Evolutionary conservation across 2,797 vertebrate species (phyloP), one percentile per base, ranked within the genome.

Genomic region (Neosilurus hyrtlii): DNA sequence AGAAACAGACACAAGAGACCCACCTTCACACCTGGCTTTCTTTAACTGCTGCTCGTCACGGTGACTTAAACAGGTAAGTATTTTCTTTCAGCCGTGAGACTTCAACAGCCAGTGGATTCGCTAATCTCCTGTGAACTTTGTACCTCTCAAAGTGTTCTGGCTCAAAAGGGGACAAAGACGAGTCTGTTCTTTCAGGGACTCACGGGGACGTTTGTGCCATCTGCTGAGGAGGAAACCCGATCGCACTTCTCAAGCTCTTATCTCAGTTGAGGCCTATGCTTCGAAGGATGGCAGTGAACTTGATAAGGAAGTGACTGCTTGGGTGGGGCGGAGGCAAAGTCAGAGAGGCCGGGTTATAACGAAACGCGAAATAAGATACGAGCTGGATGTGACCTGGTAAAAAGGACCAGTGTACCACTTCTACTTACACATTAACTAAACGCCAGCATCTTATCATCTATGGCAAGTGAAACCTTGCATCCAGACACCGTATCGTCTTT

Each of bases 81-180:
- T 87, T 74, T 52, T 67, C 67, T 88, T 88, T 88, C 86, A 76
- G 37, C 52, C 74, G 49, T 81, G 73, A 79, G 9, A 52, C 4
- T 61, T 62, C 30, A 77, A 49, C 57, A 73, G 10, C 80, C 43
- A 81, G 54, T 63, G 37, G 63, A 76, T 82, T 85, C 61, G 18
- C 74, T 82, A 59, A 83, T 83, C 83, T 80, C 22, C 49, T 57
- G 54, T 85, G 83, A 84, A 85, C 86, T 83, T 89, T 76, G 63
- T 80, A 91, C 84, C 79, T 43, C 70, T 30, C 57, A 61, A 26
- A 22, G 65, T 57, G 26, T n/a, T 57, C 26, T n/a, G 63, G 63
- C 59, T 49, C 18, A 22, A 30, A 6, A 43, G 43, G 18, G 56
- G 30, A 68, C 56, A 86, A 77, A 74, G 81, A 35, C 79, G 54